Evolutionary conservation across 2,113 vertebrate species (phyloP), one percentile per base, ranked within the genome.

Genomic region (Clarias magur): DNA sequence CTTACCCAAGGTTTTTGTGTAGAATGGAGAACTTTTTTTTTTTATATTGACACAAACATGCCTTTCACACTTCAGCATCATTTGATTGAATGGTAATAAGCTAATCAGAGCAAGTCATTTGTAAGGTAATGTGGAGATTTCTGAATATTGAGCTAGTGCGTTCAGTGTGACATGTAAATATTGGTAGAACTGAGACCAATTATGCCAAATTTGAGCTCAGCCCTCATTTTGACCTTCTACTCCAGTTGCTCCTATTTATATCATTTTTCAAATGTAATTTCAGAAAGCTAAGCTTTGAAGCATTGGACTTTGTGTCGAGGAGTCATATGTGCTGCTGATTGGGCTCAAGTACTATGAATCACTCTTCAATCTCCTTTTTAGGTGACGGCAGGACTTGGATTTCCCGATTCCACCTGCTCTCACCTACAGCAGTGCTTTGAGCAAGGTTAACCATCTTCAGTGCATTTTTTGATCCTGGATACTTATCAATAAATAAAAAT

Each of bases 271-370:
- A 25, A 54, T 81, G 75, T 79, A 85, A 84, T 88, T 85, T 87
- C 88, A 89, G 92, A 89, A 91, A 91, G 88, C 90, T 89, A 86
- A 91, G 88, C 90, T 89, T 86, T 83, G 86, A 70, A 82, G 70
- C 62, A 42, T 86, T 42, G 59, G 75, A 89, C 86, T 80, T 15
- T 88, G 82, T 87, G 65, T 78, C 85, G 27, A 56, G 89, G 54
- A 80, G 83, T 87, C 87, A 84, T 85, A 88, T 91, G 87, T 68
- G 78, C 80, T 53, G n/a, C 17, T 79, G 86, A 89, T 38, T 84
- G 56, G 73, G 21, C 53, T 86, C 62, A 85, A 81, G 83, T n/a
- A 38, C 57, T 56, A 38, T 15, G 48, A 83, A 84, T 79, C 48
- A 21, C 83, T 38, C 12, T 82, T 48, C 78, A 11, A 57, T 80